Evolutionary conservation across 2,113 vertebrate genomes (phyloP).

Genomic region (Gasterosteus nipponicus): DNA sequence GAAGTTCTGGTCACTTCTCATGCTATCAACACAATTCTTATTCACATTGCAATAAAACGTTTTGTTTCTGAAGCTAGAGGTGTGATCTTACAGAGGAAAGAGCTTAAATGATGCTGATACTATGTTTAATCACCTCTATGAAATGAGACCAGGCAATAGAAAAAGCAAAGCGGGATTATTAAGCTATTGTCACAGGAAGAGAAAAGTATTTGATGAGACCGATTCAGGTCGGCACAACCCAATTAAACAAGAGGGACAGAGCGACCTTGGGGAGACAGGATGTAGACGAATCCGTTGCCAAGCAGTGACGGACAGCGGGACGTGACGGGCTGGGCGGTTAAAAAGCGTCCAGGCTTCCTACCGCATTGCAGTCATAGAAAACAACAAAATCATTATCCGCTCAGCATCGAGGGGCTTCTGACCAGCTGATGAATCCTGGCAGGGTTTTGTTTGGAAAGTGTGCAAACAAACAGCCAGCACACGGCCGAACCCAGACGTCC

Average conservation of each 20-base stretch:
- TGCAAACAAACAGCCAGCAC: conserved; percentile 26
- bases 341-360: conserved; percentile 24
- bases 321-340: conserved; percentile 13
- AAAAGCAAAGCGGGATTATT: not conserved
- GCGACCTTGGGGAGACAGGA: conserved; percentile 58
- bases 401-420: conserved; percentile 8
- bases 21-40: fast-evolving
- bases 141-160: not conserved
- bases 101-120: not conserved
- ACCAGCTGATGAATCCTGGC: not conserved
- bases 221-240: conserved; percentile 49
- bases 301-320: conserved; percentile 47
- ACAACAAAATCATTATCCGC: conserved; percentile 41
- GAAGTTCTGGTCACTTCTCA: not conserved
- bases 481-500: not conserved
- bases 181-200: not conserved
- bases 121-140: not conserved
- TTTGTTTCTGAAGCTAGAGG: not conserved
- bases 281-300: conserved; percentile 43
- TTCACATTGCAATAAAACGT: not conserved
- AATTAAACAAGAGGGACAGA: conserved; percentile 41
- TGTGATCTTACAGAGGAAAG: not conserved
- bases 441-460: conserved; percentile 32
- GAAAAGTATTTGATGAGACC: conserved; percentile 13
- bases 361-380: conserved; percentile 64